Percentiles rank a stretch among this genome's conserved stretches.
Conservation (phyloP, 2,888 invertebrate species). For the Philereme vetulata region DNA sequence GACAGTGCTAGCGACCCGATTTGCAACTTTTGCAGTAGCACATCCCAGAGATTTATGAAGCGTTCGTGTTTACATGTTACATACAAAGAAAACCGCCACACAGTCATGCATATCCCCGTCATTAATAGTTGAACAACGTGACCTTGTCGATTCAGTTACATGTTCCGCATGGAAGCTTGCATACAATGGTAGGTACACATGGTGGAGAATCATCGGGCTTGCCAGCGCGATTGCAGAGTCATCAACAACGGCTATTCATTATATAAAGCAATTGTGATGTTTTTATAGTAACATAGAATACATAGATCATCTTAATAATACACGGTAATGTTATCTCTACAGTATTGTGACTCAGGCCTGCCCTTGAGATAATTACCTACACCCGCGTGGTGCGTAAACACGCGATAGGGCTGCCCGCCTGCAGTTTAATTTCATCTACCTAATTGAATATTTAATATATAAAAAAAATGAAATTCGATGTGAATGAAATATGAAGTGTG, state of each 20-base stretch:
- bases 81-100: constrained; percentile 26
- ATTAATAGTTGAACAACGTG: constrained; percentile 43
- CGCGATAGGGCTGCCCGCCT: no score
- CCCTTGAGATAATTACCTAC: no score
- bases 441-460: no score
- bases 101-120: constrained; percentile 43
- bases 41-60: constrained; percentile 3
- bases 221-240: constrained; percentile 49
- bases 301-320: no score
- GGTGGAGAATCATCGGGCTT: constrained; percentile 50
- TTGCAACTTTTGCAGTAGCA: not conserved
- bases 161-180: constrained; percentile 67
- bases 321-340: no score
- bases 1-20: no score
- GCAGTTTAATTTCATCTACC: no score
- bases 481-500: no score
- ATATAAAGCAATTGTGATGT: not conserved
- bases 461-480: no score
- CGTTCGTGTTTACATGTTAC: constrained; percentile 27
- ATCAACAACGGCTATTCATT: constrained; percentile 34
- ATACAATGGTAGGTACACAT: constrained; percentile 53
- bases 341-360: no score
- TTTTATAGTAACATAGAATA: not conserved
- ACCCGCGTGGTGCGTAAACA: no score
- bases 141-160: constrained; percentile 66